Evolutionary conservation across 2,797 vertebrate genomes (phyloP), one percentile per base, ranked within the genome.

Genomic region (Coilia nasus): DNA sequence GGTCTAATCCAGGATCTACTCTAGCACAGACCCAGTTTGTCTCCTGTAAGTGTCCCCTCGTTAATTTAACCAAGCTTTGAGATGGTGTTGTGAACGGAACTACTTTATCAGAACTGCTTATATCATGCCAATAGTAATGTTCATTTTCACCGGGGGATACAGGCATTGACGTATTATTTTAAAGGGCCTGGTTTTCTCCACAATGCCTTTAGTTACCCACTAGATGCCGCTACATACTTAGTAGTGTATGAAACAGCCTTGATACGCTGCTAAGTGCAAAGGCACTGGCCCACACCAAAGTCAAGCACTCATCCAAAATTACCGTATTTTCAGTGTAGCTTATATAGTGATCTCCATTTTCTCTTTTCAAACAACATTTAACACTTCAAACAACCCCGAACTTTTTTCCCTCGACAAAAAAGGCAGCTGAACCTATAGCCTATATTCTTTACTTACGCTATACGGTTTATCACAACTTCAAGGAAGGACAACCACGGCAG

Each of bases 401-500:
- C 35, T 78, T 78, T 44, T 44, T 41, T 78, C 50, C 50, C 50
- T n/a, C 9, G 19, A 44, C 35, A 41, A 35, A 28, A 44, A 78
- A 78, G 71, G 71, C 71, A 78, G 71, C 71, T 78, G 71, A 78
- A 78, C 31, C 31, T 78, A 25, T 78, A 78, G 71, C 35, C 71
- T 78, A 71, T 59, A 59, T 31, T 31, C 15, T 35, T 2, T 41
- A 41, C 17, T 44, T 35, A 75, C 41, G 31, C 41, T 75, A 41
- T 35, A 78, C 71, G 35, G 44, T 78, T 78, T 64, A 64, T 78
- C 71, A 44, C 67, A 71, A 4, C 35, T 78, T 78, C 17, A 78
- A 41, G 71, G 71, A 78, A 44, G 35, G 17, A 78, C 71, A 44
- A 44, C 31, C 71, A 78, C 90, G 90, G 92, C 88, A 89, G 91